Percentiles rank a stretch among this genome's conserved stretches.
Conservation (phyloP, 2,888 invertebrate species). For the Cheilosia pagana region DNA sequence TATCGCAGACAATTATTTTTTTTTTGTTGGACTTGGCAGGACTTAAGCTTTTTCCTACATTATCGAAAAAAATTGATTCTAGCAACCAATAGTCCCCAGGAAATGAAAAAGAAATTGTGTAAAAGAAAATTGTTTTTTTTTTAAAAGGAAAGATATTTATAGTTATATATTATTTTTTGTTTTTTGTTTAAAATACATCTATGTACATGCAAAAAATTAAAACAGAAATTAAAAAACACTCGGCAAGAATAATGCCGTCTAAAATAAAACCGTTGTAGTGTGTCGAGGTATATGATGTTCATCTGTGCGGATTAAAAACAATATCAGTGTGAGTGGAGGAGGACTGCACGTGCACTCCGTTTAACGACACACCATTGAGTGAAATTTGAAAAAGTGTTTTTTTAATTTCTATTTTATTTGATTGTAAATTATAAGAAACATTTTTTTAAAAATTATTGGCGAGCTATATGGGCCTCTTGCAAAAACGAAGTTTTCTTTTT, state of each 20-base stretch:
- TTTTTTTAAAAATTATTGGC: conserved; percentile 81
- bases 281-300: neutral
- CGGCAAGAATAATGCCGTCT: neutral
- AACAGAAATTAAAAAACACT: conserved; percentile 70
- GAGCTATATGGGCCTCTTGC: conserved; percentile 85
- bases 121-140: conserved; percentile 46
- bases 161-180: conserved; percentile 64
- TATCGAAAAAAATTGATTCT: conserved; percentile 58
- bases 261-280: conserved; percentile 14
- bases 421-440: conserved; percentile 74
- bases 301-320: neutral
- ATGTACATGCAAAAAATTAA: conserved; percentile 74
- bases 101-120: conserved; percentile 32
- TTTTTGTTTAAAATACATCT: conserved; percentile 67
- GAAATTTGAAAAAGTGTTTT: conserved; percentile 52
- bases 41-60: conserved; percentile 66
- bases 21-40: conserved; percentile 63
- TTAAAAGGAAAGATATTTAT: conserved; percentile 65
- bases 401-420: conserved; percentile 73
- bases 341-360: neutral
- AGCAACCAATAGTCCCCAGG: conserved; percentile 65
- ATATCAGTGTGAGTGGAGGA: neutral
- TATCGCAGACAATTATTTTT: conserved; percentile 47
- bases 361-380: conserved; percentile 9
- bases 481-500: conserved; percentile 84